Base-by-base conservation (phyloP, 1,140 invertebrate species). In the Bombus balteatus region DNA sequence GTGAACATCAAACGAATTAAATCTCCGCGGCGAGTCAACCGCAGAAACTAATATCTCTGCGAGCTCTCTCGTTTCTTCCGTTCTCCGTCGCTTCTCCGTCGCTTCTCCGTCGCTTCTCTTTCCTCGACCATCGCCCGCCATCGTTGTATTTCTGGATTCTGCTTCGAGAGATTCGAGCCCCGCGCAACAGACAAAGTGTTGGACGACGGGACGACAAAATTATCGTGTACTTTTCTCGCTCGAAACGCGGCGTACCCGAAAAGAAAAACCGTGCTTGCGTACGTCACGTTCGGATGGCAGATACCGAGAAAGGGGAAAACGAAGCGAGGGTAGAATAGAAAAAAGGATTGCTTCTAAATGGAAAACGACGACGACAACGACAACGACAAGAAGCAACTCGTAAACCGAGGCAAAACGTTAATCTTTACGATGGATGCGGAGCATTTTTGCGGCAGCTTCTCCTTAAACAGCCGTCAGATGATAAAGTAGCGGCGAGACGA, bases 1-100 rank as follows among this genome's bases (percentile, higher is more conserved):
- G 94, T 94, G 94, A 94, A 95, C 95, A 95, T 95, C 95, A 95
- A 95, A 95, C 94, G 95, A 95, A 95, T 95, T 95, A 95, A 95
- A 95, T 95, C 94, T 94, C 94, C 92, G 92, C 93, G 92, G 93
- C 93, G 93, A 94, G 92, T 91, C 94, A 94, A 95, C 95, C 95
- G 94, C 94, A 95, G 94, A 95, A 95, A 95, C 95, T 95, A 95
- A 95, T 95, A 95, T 95, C 94, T 95, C 94, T 90, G 87, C 91
- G 74, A 68, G 71, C 39, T 53, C 70, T 89, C 81, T 90, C 85
- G 76, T 59, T 75, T 81, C 78, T 68, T 86, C 74, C 66, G 70
- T 74, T 77, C 34, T 8, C 34, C 66, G 32, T 34, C 32, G 32
- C 18, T 68, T 34, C 32, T 2, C 34, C 32, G 65, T 34, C 65